Percentiles rank a stretch among this genome's conserved stretches.
Evolutionary conservation across 1,140 invertebrate genomes (phyloP).

Genomic region (Mamestra configurata): DNA sequence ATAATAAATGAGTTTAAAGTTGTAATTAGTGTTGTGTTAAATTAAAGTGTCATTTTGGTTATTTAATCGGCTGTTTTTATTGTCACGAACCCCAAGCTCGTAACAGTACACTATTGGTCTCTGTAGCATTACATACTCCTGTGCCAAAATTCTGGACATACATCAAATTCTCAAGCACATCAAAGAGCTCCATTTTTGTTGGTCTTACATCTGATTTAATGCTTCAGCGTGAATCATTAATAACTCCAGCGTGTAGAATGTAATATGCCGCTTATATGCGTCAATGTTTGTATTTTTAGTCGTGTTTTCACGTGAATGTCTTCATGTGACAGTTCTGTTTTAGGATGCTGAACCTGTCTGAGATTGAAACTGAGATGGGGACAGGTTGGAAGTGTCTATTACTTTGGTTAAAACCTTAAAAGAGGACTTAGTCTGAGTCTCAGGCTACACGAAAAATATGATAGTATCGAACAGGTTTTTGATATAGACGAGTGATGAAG

Average conservation of each 20-base stretch:
- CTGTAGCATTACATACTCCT: neutral
- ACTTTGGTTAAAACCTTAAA: too few species aligned
- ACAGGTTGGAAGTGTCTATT: too few species aligned
- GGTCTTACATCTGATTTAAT: constrained; percentile 11
- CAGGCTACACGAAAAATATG: too few species aligned
- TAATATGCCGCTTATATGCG: constrained; percentile 9
- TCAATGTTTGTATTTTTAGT: constrained; percentile 24
- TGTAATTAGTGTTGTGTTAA: too few species aligned
- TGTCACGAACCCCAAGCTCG: too few species aligned
- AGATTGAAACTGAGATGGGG: constrained; percentile 3
- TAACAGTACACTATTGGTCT: neutral
- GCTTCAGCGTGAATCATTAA: constrained; percentile 14
- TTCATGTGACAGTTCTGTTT: neutral
- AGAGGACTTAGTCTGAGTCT: too few species aligned
- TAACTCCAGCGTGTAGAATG: constrained; percentile 12
- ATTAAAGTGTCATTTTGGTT: too few species aligned
- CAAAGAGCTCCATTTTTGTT: neutral
- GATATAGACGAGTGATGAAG: too few species aligned
- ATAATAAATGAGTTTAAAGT: too few species aligned
- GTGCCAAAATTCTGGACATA: neutral
- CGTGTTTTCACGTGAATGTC: neutral
- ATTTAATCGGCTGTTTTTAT: too few species aligned
- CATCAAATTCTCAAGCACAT: constrained; percentile 17
- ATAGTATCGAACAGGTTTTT: too few species aligned
- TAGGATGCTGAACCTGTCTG: neutral